phyloP scores from a whole-genome alignment of 2,113 vertebrate species.

The Charina bottae region DNA sequence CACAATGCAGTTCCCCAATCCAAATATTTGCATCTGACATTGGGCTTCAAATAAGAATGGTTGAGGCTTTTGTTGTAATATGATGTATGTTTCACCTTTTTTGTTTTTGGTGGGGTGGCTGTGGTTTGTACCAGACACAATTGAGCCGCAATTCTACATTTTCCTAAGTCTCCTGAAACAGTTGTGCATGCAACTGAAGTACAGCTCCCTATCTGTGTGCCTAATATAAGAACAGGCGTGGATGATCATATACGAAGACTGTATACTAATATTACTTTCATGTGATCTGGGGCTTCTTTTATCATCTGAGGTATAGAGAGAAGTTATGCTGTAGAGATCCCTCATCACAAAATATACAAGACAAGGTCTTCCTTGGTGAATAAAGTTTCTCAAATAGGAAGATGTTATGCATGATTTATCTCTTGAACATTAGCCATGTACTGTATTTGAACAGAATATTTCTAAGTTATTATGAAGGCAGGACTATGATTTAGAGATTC shows the following conservation, averaged over 20 bases:
- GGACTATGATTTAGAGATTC: neutral
- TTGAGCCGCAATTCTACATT: neutral
- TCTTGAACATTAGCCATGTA: neutral
- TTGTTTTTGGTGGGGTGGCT: neutral
- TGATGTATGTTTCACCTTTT: neutral
- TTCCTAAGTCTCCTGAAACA: neutral
- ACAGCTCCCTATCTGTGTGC: neutral
- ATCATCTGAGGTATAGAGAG: neutral
- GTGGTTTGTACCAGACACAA: neutral
- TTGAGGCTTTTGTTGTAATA: too few species aligned
- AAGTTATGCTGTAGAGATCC: neutral
- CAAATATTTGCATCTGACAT: too few species aligned
- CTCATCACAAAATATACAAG: neutral
- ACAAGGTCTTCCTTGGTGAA: neutral
- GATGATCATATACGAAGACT: neutral
- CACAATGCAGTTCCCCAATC: too few species aligned
- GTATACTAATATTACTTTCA: neutral
- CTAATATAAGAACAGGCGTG: neutral
- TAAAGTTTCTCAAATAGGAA: neutral
- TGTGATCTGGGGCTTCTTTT: neutral
- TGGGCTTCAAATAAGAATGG: too few species aligned
- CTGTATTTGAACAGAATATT: neutral
- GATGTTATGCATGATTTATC: neutral
- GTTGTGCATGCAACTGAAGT: neutral
- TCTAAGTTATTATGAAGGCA: neutral